Conservation (phyloP, 2,888 invertebrate genomes). For the Gastrophysa polygoni region DNA sequence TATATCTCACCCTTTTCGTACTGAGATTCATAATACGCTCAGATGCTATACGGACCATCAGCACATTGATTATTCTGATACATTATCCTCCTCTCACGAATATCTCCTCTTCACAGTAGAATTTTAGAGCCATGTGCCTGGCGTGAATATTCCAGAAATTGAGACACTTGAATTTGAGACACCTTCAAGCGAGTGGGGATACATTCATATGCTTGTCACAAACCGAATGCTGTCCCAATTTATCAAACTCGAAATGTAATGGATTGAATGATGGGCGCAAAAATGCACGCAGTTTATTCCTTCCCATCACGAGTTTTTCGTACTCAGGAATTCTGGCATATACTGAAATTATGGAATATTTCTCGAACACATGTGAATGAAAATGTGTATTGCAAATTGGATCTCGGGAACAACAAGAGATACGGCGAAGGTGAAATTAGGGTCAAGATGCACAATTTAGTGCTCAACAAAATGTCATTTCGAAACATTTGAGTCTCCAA, state of each 20-base stretch:
- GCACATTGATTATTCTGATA: background rate
- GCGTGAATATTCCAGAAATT: slow-evolving; percentile 11
- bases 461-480: too few relatives aligned
- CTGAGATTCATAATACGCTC: background rate
- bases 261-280: slow-evolving; percentile 20
- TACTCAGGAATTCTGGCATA: too few relatives aligned
- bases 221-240: slow-evolving; percentile 20
- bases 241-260: slow-evolving; percentile 15
- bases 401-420: too few relatives aligned
- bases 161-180: slow-evolving; percentile 16
- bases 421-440: too few relatives aligned
- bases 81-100: background rate
- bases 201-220: slow-evolving; percentile 28
- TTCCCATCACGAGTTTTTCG: too few relatives aligned
- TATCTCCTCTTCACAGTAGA: too few relatives aligned
- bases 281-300: background rate
- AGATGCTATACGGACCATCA: background rate
- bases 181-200: slow-evolving; percentile 13
- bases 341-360: too few relatives aligned
- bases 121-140: background rate
- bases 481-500: too few relatives aligned
- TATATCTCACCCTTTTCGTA: background rate
- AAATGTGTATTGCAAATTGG: too few relatives aligned
- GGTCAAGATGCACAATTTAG: too few relatives aligned
- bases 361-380: too few relatives aligned